phyloP scores from a whole-genome alignment of 2,888 invertebrate species.

The Molorchus minor region DNA sequence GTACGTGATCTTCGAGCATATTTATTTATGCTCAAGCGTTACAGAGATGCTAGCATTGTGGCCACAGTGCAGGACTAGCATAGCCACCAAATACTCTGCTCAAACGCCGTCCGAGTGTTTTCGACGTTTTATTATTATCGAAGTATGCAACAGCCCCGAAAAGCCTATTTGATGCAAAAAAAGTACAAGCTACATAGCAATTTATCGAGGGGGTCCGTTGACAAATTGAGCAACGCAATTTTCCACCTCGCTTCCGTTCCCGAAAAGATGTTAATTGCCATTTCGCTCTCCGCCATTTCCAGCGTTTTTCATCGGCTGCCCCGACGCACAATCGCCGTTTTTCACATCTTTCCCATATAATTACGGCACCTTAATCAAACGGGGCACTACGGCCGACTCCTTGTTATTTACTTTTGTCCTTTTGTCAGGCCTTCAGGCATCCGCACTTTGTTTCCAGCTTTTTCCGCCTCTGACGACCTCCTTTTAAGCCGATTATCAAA shows the following conservation, averaged over 20 bases:
- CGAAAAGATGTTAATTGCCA: background rate
- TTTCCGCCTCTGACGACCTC: slow-evolving; percentile 3
- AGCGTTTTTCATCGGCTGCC: background rate
- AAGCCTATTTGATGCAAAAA: too few species aligned
- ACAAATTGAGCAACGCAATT: too few species aligned
- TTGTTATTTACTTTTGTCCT: slow-evolving; percentile 29
- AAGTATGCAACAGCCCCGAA: too few species aligned
- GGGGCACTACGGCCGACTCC: slow-evolving; percentile 15
- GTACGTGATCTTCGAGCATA: too few species aligned
- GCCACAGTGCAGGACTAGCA: too few species aligned
- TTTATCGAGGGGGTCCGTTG: too few species aligned
- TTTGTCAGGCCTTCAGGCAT: slow-evolving; percentile 21
- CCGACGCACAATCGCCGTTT: slow-evolving; percentile 4
- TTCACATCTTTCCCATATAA: slow-evolving; percentile 17
- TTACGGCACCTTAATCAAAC: slow-evolving; percentile 20
- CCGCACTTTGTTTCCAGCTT: slow-evolving; percentile 24
- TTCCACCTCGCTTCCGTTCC: background rate
- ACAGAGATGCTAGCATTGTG: too few species aligned
- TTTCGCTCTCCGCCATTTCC: background rate
- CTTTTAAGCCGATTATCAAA: background rate
- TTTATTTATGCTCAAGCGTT: too few species aligned
- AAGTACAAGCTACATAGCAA: too few species aligned
- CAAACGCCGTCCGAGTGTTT: too few species aligned
- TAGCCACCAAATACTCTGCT: too few species aligned
- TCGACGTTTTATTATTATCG: too few species aligned